Evolutionary conservation across 2,797 vertebrate genomes (phyloP).

Genomic region (Pseudochaenichthys georgianus): DNA sequence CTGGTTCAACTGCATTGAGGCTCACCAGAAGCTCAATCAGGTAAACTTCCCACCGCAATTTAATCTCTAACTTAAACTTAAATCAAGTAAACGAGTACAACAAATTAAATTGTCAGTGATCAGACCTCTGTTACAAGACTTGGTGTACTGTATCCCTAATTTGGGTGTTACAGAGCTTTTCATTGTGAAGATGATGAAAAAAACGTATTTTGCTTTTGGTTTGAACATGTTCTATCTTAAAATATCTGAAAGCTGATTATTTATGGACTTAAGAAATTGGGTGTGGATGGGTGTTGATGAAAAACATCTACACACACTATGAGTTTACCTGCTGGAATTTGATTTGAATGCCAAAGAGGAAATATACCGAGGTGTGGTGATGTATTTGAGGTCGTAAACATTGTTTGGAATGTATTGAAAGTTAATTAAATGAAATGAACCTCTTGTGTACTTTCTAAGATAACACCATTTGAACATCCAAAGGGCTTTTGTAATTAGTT

Average conservation of each 20-base stretch:
- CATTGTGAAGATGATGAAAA: not conserved
- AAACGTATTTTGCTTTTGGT: not conserved
- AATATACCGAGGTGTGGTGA: not conserved
- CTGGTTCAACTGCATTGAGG: slow-evolving; percentile 96
- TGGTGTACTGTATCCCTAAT: not conserved
- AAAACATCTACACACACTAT: not conserved
- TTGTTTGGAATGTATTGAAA: not conserved
- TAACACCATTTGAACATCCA: not conserved
- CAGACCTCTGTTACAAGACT: not conserved
- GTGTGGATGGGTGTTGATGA: not conserved
- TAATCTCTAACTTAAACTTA: not conserved
- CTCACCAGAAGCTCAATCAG: slow-evolving; percentile 92
- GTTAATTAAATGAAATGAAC: not conserved
- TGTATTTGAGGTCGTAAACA: not conserved
- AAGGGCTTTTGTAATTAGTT: too few relatives aligned
- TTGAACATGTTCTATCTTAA: not conserved
- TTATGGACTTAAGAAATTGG: not conserved
- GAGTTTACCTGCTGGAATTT: not conserved
- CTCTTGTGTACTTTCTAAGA: not conserved
- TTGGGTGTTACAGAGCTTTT: not conserved
- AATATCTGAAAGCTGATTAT: not conserved
- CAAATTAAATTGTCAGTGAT: not conserved
- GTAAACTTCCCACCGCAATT: slow-evolving; percentile 69
- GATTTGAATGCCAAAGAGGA: not conserved
- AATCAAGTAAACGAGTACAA: not conserved